phyloP scores from a whole-genome alignment of 1,140 invertebrate genomes.

The Papilio polyxenes region DNA sequence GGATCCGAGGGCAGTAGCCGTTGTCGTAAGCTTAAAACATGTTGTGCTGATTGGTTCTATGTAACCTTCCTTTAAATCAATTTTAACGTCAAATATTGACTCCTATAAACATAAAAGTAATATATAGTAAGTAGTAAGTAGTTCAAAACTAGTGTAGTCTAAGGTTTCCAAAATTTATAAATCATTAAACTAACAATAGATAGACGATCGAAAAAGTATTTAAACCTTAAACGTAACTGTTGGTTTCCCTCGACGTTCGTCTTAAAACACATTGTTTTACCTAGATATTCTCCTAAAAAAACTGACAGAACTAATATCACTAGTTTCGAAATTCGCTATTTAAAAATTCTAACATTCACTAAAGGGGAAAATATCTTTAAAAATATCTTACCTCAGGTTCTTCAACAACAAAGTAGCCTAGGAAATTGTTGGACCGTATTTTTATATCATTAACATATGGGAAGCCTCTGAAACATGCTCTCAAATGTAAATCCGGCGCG shows the following conservation, averaged over 20 bases:
- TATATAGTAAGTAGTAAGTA: background rate
- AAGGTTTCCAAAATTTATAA: background rate
- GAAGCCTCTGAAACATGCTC: conserved; percentile 68
- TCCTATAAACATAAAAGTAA: conserved; percentile 49
- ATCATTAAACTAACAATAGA: background rate
- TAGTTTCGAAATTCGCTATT: no score
- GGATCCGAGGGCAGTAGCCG: conserved; percentile 59
- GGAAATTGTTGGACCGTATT: conserved; percentile 60
- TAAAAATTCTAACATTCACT: no score
- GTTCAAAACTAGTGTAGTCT: no score
- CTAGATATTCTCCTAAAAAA: no score
- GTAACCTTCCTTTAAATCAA: conserved; percentile 63
- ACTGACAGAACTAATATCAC: no score
- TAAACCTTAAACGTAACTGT: background rate
- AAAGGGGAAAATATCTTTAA: background rate
- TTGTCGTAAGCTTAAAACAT: conserved; percentile 59
- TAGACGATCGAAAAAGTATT: background rate
- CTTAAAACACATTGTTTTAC: no score
- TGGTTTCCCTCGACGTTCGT: no score
- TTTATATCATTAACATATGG: conserved; percentile 60
- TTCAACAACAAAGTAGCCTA: conserved; percentile 67
- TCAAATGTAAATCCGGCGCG: conserved; percentile 64
- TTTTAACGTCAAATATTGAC: conserved; percentile 59
- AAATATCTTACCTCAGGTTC: conserved; percentile 54
- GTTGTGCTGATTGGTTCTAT: conserved; percentile 65